Evolutionary conservation across 2,888 invertebrate species (phyloP), one percentile per base, ranked within the genome.

Genomic region (Heliconius ismenius): DNA sequence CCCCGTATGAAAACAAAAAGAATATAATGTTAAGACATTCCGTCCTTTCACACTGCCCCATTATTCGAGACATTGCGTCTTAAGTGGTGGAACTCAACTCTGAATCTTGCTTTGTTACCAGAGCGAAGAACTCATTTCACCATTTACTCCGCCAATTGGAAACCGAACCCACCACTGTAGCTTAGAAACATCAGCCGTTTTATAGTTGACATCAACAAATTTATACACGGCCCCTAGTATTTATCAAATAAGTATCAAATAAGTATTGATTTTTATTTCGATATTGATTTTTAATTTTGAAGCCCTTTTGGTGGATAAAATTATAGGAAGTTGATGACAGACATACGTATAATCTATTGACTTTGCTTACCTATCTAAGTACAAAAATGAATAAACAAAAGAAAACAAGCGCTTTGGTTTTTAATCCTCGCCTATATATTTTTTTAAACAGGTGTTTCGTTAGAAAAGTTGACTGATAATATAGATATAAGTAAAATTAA

Each of bases 401-500:
- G 18, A 49, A 49, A 49, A 49, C 18, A 49, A 49, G 1, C 1
- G 10, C 11, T 24, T 24, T 60, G n/a, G n/a, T 13, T n/a, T 62
- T 26, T 26, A 26, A 15, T 62, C 15, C 7, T 26, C 24, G 7
- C 2, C 11, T 62, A 15, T 21, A 21, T n/a, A 7, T 32, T 13
- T 43, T 43, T 65, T 32, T 28, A 32, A 4, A 13, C 58, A 73
- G 54, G 64, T 18, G 60, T 54, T 32, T 7, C 65, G 9, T 67
- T 65, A 64, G 49, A 49, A 43, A 60, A 28, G 21, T 26, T 73
- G 10, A 11, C 13, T 13, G 32, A 74, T 18, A 1, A 68, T 32
- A 18, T 67, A 49, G 63, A 36, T 64, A 21, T 0, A 81, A 83
- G 43, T 82, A 81, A 10, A 75, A 82, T 73, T 81, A 58, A 10